Percentiles rank a stretch among this genome's conserved stretches.
These are phyloP conservation scores for Nomada goodeniana DNA, from an alignment of 2,888 invertebrate species.

Conservation along the genomic window DNA sequence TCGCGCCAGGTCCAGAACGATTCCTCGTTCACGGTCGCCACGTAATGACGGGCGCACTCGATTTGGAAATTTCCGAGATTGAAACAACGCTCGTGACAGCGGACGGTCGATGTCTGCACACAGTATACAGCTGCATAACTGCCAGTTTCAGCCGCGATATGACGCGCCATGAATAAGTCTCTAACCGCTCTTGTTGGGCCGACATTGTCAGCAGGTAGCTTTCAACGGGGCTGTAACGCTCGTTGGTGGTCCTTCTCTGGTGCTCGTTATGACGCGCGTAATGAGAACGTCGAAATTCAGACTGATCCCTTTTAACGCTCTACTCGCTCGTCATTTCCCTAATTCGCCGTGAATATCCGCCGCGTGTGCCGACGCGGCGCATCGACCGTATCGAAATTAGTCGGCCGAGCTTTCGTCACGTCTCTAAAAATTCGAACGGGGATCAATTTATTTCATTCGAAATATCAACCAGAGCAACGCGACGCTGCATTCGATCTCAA, in stretches of 20 bases:
- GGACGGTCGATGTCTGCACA: slow-evolving; percentile 59
- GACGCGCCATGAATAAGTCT: slow-evolving; percentile 76
- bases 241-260: slow-evolving; percentile 56
- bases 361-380: not conserved
- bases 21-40: slow-evolving; percentile 41
- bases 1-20: not conserved
- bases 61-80: slow-evolving; percentile 67
- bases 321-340: slow-evolving; percentile 38
- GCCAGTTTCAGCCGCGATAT: slow-evolving; percentile 75
- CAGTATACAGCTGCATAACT: slow-evolving; percentile 72
- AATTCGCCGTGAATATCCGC: slow-evolving; percentile 57
- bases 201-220: slow-evolving; percentile 71
- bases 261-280: slow-evolving; percentile 67
- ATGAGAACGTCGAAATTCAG: slow-evolving; percentile 70
- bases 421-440: not conserved
- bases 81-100: slow-evolving; percentile 58
- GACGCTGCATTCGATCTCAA: not conserved
- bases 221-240: slow-evolving; percentile 58
- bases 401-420: not conserved
- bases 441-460: slow-evolving; percentile 1
- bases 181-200: slow-evolving; percentile 69
- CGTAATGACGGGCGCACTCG: slow-evolving; percentile 66
- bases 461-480: not conserved
- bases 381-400: slow-evolving; percentile 25
- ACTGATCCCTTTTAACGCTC: slow-evolving; percentile 61